Conservation (phyloP, 2,888 invertebrate genomes). For the Raillietiella orientalis region DNA sequence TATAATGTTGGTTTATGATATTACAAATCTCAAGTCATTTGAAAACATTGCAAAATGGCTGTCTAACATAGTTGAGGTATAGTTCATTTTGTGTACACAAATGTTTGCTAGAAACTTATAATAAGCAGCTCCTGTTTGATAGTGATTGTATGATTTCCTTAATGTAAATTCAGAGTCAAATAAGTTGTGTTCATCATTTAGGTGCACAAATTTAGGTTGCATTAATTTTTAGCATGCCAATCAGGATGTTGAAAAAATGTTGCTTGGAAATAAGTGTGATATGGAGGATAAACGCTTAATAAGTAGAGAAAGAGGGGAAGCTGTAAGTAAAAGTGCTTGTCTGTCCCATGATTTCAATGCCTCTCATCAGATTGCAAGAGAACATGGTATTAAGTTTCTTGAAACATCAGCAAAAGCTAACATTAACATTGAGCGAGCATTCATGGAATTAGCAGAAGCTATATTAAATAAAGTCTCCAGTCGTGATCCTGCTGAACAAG, state of each 20-base stretch:
- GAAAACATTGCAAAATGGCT: conserved; percentile 97
- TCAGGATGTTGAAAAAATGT: conserved; percentile 96
- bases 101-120: neutral
- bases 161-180: too few species aligned
- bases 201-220: too few species aligned
- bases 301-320: conserved; percentile 66
- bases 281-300: conserved; percentile 83
- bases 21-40: conserved; percentile 86
- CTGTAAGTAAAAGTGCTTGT: conserved; percentile 24
- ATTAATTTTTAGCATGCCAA: conserved; percentile 77
- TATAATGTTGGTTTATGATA: conserved; percentile 76
- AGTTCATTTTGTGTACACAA: too few species aligned
- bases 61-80: conserved; percentile 91
- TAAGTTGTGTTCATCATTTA: too few species aligned
- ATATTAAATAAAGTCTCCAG: conserved; percentile 69
- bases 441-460: conserved; percentile 73
- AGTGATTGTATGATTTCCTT: too few species aligned
- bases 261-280: conserved; percentile 91
- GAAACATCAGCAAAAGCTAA: conserved; percentile 93
- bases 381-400: conserved; percentile 84
- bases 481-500: conserved; percentile 42
- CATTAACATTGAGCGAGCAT: conserved; percentile 83
- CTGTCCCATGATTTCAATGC: neutral
- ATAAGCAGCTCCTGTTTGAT: too few species aligned
- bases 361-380: conserved; percentile 47